These are phyloP conservation scores for Papilio dardanus DNA, from an alignment of 1,140 invertebrate genomes.

Conservation along the genomic window DNA sequence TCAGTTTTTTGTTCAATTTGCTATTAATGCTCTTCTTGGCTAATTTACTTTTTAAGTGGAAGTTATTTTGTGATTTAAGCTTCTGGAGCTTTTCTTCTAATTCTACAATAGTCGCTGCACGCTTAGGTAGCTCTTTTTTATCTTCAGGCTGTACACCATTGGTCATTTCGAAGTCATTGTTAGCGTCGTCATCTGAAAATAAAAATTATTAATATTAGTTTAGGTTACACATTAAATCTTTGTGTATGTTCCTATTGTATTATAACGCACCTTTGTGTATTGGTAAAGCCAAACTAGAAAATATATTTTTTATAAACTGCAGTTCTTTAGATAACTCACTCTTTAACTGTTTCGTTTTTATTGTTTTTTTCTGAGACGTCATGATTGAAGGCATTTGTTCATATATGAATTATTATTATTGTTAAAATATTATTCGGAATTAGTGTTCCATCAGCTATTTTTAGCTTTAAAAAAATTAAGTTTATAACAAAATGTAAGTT, in stretches of 20 bases:
- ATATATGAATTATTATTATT: neutral
- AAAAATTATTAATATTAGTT: conserved; percentile 40
- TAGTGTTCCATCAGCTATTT: neutral
- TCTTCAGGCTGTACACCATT: conserved; percentile 46
- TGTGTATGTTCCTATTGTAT: neutral
- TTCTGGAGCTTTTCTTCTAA: conserved; percentile 74
- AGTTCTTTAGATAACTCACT: conserved; percentile 61
- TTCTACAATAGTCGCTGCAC: conserved; percentile 67
- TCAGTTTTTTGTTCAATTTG: conserved; percentile 74
- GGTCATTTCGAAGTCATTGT: conserved; percentile 66
- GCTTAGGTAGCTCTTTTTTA: conserved; percentile 53
- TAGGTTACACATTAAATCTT: conserved; percentile 42
- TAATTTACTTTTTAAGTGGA: conserved; percentile 72
- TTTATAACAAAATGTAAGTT: neutral
- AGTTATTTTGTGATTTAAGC: conserved; percentile 71
- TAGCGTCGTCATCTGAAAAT: conserved; percentile 59
- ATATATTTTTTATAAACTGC: conserved; percentile 71
- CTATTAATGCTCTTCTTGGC: conserved; percentile 73
- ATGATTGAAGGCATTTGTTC: conserved; percentile 44
- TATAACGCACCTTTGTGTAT: conserved; percentile 56
- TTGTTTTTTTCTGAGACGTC: conserved; percentile 55
- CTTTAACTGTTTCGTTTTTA: conserved; percentile 63
- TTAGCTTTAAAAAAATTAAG: neutral
- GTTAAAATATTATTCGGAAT: neutral
- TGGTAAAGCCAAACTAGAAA: conserved; percentile 61